phyloP scores from a whole-genome alignment of 2,888 invertebrate species.

The Platycnemis pennipes region DNA sequence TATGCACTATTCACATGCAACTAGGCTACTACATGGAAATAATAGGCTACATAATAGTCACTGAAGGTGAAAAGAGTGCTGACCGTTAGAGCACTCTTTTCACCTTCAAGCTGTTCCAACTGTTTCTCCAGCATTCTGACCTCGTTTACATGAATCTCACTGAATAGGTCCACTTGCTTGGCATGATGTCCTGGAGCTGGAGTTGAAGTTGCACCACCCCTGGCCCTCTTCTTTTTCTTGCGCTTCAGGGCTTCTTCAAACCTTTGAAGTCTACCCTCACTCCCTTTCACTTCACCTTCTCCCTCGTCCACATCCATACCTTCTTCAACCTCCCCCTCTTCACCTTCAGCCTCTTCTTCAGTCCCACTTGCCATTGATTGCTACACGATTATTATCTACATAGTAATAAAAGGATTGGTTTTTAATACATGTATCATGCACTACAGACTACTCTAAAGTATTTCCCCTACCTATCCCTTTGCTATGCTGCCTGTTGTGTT shows the following conservation, averaged over 20 bases:
- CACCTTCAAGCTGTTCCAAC: constrained; percentile 87
- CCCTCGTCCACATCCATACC: constrained; percentile 80
- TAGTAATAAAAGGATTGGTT: no score
- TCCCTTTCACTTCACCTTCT: constrained; percentile 31
- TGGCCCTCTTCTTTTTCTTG: constrained; percentile 28
- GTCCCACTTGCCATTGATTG: constrained; percentile 88
- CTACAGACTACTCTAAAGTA: no score
- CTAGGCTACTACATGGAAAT: no score
- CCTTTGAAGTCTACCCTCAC: constrained; percentile 39
- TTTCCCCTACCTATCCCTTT: no score
- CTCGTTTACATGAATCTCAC: constrained; percentile 97
- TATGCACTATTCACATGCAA: no score
- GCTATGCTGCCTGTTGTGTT: no score
- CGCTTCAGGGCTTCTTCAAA: constrained; percentile 53
- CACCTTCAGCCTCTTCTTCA: constrained; percentile 87
- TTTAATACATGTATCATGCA: no score
- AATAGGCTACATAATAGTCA: no score
- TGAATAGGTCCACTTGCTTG: constrained; percentile 89
- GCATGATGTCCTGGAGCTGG: constrained; percentile 32
- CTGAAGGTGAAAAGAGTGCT: no score
- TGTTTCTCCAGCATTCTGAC: constrained; percentile 96
- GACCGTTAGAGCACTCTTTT: no score
- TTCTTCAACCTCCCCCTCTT: constrained; percentile 82
- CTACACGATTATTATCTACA: constrained; percentile 91
- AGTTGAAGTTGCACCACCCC: background rate